Conservation (phyloP, 2,888 invertebrate species). For the Tetheella fluctuosa region DNA sequence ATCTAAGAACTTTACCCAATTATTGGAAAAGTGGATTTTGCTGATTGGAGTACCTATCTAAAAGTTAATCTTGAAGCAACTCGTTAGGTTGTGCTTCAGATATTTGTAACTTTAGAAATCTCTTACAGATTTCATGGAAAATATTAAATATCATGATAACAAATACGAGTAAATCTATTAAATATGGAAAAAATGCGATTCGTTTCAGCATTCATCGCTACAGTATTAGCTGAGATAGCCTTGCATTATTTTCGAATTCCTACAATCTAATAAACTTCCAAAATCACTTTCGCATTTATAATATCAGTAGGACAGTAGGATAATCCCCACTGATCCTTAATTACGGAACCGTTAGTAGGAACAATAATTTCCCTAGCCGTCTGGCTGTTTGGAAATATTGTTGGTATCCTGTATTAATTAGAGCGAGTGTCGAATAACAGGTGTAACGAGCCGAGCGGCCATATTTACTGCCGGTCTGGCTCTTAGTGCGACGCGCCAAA, state of each 20-base stretch:
- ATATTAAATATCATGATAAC: no score
- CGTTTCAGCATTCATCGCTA: no score
- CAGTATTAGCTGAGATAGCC: no score
- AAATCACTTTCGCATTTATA: background rate
- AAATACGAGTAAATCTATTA: no score
- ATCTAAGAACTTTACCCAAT: background rate
- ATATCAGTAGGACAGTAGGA: background rate
- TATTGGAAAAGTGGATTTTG: slow-evolving; percentile 3
- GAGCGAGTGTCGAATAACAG: slow-evolving; percentile 1
- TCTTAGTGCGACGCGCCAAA: background rate
- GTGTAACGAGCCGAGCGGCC: slow-evolving; percentile 2
- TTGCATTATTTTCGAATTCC: no score
- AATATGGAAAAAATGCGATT: no score
- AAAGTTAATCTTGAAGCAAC: background rate
- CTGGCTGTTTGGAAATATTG: background rate
- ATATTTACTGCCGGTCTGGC: background rate
- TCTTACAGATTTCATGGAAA: no score
- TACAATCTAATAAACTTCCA: no score
- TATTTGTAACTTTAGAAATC: background rate
- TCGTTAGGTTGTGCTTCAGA: background rate
- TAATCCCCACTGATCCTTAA: background rate
- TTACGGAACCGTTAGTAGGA: background rate
- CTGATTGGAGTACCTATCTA: background rate
- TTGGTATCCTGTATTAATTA: background rate
- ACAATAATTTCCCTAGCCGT: background rate